Evolutionary conservation across 2,113 vertebrate species (phyloP), one percentile per base, ranked within the genome.

Genomic region (Stegastes partitus): DNA sequence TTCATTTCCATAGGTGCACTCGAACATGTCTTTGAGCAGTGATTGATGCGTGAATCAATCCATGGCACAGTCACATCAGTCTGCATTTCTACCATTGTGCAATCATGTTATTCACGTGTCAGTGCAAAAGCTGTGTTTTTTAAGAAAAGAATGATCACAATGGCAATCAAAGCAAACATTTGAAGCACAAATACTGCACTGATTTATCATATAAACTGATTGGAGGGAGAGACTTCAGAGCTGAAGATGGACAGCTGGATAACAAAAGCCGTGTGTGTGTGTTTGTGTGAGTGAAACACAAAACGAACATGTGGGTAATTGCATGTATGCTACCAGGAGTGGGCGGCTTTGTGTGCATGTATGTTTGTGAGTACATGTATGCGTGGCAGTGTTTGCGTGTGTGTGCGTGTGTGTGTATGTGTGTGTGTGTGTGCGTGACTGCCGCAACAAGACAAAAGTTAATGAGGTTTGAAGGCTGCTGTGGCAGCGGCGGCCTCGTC

Each of bases 401-500:
- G 66, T 26, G 25, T 45, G 74, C 14, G 66, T 22, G 66, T 42
- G 68, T 9, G 15, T 5, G 65, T 21, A 68, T 28, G 21, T 45
- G 62, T 45, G 66, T 23, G 42, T 22, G 79, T 34, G 44, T 68
- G 68, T 68, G 73, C 71, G 82, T 67, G 74, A 68, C 79, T 89
- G 90, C 82, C 49, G 74, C 93, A 91, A 93, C 91, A 89, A 94
- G 89, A 94, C 93, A 93, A 92, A 93, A 94, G 91, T 94, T 93
- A 93, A 95, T 94, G 92, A 94, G 89, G 86, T 93, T 90, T 93
- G 90, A 94, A 92, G 92, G 90, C 91, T 91, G 88, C 87, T 83
- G 90, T 92, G 76, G 92, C 88, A 92, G 91, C 73, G 53, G 81
- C 69, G 55, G 87, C 89, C 91, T 90, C 25, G 79, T 84, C 89